A percentile compares a stretch with the other conserved stretches of the same genome.
Evolutionary conservation across 2,888 invertebrate genomes (phyloP).

Genomic region (Sarcophaga variegata): DNA sequence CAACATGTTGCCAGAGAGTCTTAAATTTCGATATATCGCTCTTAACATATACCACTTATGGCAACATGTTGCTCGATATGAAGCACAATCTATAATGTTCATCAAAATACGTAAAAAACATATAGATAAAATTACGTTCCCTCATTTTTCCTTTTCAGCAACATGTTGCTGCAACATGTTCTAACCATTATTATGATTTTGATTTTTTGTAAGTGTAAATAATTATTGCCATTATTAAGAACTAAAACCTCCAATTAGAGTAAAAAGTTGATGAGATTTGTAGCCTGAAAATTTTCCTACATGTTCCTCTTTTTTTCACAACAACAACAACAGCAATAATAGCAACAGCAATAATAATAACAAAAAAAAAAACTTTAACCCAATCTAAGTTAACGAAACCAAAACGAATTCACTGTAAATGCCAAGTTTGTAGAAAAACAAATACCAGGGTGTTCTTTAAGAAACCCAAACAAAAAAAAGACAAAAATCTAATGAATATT

Average conservation of each 20-base stretch:
- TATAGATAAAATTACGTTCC: no score
- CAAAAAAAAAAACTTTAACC: no score
- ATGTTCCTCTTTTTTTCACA: constrained; percentile 1
- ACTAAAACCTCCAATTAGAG: constrained; percentile 13
- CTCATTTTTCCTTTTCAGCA: background rate
- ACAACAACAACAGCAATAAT: background rate
- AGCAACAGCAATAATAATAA: no score
- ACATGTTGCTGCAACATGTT: background rate
- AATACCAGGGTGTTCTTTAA: constrained; percentile 34
- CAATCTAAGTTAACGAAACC: background rate
- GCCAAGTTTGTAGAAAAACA: constrained; percentile 20
- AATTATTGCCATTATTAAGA: background rate
- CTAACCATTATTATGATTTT: no score
- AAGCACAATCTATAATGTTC: no score
- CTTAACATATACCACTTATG: no score
- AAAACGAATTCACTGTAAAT: constrained; percentile 34
- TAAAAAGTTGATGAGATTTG: constrained; percentile 26
- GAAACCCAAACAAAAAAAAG: background rate
- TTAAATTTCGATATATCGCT: no score
- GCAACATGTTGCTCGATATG: no score
- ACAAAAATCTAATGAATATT: background rate
- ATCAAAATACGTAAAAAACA: no score
- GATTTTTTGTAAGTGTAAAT: constrained; percentile 6
- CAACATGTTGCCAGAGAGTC: no score
- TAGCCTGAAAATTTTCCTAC: background rate